Percentiles rank a stretch among this genome's conserved stretches.
Conservation (phyloP, 1,140 invertebrate species). For the Drosophila pseudoobscura region DNA sequence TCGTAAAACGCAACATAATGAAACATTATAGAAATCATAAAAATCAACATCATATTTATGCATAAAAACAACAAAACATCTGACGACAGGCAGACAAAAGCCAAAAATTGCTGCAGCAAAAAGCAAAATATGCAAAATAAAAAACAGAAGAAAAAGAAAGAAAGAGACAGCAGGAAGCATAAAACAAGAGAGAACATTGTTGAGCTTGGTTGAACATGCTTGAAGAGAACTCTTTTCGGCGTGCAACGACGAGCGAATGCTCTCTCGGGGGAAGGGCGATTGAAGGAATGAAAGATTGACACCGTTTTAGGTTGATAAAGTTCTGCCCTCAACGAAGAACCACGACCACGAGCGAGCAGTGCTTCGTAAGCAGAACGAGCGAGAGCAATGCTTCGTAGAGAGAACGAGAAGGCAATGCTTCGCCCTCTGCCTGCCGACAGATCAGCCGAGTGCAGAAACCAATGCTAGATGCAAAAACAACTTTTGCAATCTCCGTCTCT, state of each 20-base stretch:
- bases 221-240: background rate
- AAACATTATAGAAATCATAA: constrained; percentile 82
- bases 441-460: no score
- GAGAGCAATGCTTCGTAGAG: no score
- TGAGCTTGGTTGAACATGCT: constrained; percentile 2
- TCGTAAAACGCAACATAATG: constrained; percentile 78
- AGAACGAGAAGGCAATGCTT: background rate
- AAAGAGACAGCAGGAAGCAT: constrained; percentile 27
- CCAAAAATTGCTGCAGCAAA: constrained; percentile 48
- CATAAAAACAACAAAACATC: constrained; percentile 44
- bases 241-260: background rate
- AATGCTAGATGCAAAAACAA: no score
- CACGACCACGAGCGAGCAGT: no score
- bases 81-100: constrained; percentile 44
- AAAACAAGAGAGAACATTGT: constrained; percentile 25
- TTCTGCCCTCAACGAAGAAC: no score
- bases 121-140: constrained; percentile 49
- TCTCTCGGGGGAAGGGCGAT: background rate
- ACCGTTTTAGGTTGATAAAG: no score
- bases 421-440: no score
- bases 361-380: no score
- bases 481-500: no score
- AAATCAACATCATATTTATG: constrained; percentile 82
- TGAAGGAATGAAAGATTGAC: background rate
- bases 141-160: constrained; percentile 35